phyloP scores from a whole-genome alignment of 2,888 invertebrate species.

The Pelosia muscerda region DNA sequence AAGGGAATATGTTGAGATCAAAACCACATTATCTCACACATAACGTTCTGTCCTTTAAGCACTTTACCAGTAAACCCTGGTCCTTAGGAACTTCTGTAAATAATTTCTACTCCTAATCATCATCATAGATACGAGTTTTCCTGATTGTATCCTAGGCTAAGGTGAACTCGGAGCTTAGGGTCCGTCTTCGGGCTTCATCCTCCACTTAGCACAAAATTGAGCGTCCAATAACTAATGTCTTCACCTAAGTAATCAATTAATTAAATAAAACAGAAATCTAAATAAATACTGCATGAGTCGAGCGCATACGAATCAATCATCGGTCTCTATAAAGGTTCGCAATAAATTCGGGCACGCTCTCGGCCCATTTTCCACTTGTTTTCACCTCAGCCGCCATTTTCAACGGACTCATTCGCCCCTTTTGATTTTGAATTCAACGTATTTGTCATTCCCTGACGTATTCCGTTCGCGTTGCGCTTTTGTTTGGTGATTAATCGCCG shows the following conservation, averaged over 20 bases:
- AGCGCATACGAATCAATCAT: conserved; percentile 71
- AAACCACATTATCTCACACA: too few relatives aligned
- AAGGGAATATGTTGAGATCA: too few relatives aligned
- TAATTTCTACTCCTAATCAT: too few relatives aligned
- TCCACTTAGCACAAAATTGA: too few relatives aligned
- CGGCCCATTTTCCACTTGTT: conserved; percentile 77
- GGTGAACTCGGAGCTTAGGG: too few relatives aligned
- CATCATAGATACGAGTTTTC: too few relatives aligned
- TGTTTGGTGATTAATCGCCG: conserved; percentile 51
- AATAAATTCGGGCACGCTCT: conserved; percentile 69
- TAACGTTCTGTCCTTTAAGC: too few relatives aligned
- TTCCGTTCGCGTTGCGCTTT: conserved; percentile 51
- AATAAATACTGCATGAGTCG: conserved; percentile 53
- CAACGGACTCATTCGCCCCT: conserved; percentile 53
- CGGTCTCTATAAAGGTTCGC: conserved; percentile 63
- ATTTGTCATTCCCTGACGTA: conserved; percentile 61
- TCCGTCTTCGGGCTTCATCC: too few relatives aligned
- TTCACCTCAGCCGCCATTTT: conserved; percentile 71
- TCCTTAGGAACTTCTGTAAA: too few relatives aligned
- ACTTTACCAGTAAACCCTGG: too few relatives aligned
- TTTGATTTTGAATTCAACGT: conserved; percentile 53
- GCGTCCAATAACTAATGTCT: neutral
- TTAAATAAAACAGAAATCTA: neutral
- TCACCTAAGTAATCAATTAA: neutral
- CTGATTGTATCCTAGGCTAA: too few relatives aligned